phyloP scores from a whole-genome alignment of 1,140 invertebrate species.

The Sitodiplosis mosellana region DNA sequence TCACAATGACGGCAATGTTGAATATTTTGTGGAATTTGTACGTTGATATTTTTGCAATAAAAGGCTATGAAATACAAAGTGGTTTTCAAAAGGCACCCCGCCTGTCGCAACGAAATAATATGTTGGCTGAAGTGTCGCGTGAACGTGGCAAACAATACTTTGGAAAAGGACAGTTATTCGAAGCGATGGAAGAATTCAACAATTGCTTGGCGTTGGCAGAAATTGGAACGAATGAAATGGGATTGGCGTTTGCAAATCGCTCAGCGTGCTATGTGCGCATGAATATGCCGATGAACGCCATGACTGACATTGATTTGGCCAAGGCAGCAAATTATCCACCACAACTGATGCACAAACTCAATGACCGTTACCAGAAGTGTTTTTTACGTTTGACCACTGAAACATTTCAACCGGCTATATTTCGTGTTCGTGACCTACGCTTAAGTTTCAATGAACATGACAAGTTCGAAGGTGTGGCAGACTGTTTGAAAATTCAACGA shows the following conservation, averaged over 20 bases:
- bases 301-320: not conserved
- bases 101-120: not conserved
- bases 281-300: not conserved
- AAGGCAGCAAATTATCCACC: not conserved
- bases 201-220: not conserved
- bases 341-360: not conserved
- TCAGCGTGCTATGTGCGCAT: not conserved
- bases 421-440: not conserved
- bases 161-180: not conserved
- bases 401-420: not conserved
- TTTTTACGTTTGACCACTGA: not conserved
- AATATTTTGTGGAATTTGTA: not conserved
- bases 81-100: not conserved
- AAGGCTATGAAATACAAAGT: not conserved
- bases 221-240: not conserved
- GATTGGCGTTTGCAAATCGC: not conserved
- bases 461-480: not conserved
- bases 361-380: not conserved
- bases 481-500: not conserved
- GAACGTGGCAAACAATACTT: not conserved
- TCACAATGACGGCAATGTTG: no score
- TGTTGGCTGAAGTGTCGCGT: not conserved
- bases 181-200: not conserved
- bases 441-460: not conserved
- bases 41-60: not conserved